A percentile compares a stretch with the other conserved stretches of the same genome.
These are phyloP conservation scores for Siniperca scherzeri DNA, from an alignment of 2,797 vertebrate genomes.

Conservation along the genomic window DNA sequence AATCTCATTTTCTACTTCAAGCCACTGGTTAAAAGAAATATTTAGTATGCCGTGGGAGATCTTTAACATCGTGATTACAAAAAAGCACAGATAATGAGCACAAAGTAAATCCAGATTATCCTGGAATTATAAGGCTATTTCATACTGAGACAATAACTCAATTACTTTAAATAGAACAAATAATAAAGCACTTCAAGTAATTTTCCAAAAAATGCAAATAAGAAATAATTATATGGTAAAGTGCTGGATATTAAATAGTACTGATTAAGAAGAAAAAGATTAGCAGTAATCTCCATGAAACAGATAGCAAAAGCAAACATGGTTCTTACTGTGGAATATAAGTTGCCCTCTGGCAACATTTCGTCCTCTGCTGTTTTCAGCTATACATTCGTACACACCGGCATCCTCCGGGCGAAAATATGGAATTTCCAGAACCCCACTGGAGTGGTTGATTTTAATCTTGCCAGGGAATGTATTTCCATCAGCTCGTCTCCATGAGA, in stretches of 20 bases:
- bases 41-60: neutral
- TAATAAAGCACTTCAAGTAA: neutral
- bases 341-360: conserved; percentile 91
- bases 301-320: conserved; percentile 5
- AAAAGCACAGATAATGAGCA: conserved; percentile 58
- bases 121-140: conserved; percentile 26
- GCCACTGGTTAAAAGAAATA: conserved; percentile 13
- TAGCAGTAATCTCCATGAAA: conserved; percentile 7
- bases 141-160: neutral
- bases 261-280: neutral
- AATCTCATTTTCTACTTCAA: conserved; percentile 34
- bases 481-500: conserved; percentile 93
- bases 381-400: conserved; percentile 91
- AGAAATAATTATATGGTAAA: neutral
- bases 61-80: conserved; percentile 41
- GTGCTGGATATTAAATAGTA: neutral
- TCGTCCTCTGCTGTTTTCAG: conserved; percentile 91
- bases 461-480: conserved; percentile 92
- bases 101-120: conserved; percentile 60
- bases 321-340: conserved; percentile 89
- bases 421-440: conserved; percentile 93
- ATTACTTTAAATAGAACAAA: neutral
- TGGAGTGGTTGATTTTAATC: conserved; percentile 92
- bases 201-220: neutral
- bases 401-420: conserved; percentile 95